A percentile compares a stretch with the other conserved stretches of the same genome.
Evolutionary conservation across 2,113 vertebrate genomes (phyloP).

Genomic region (Ciconia boyciana): DNA sequence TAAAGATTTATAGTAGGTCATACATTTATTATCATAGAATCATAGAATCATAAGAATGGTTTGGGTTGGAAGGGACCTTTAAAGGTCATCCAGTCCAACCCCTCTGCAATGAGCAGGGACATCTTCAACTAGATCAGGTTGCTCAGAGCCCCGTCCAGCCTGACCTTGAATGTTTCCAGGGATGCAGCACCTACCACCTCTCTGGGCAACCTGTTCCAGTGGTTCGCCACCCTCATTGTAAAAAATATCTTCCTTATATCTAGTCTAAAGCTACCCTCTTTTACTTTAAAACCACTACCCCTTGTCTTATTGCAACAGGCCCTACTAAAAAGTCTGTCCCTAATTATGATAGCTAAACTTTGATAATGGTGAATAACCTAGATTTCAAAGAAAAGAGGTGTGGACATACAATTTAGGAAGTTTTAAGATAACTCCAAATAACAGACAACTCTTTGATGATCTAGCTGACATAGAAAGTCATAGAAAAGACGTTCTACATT

Average conservation of each 20-base stretch:
- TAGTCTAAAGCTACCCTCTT: not conserved
- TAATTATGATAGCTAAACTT: not conserved
- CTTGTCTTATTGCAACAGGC: not conserved
- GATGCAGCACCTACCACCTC: not conserved
- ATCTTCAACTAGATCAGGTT: not conserved
- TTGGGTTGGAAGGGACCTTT: not conserved
- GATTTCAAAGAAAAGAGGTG: conserved; percentile 3
- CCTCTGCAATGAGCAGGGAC: not conserved
- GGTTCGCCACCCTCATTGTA: not conserved
- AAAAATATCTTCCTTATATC: not conserved
- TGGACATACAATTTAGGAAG: not conserved
- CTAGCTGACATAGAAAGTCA: not conserved
- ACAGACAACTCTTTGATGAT: not conserved
- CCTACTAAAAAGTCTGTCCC: not conserved
- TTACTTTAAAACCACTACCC: not conserved
- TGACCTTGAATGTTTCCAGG: not conserved
- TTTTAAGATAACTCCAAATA: not conserved
- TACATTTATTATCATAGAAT: not conserved
- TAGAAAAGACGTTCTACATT: not conserved
- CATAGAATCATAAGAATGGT: not conserved
- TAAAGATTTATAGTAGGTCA: not conserved
- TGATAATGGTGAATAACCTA: not conserved
- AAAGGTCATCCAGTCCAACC: not conserved
- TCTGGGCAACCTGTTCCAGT: not conserved
- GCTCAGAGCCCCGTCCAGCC: not conserved